Percentiles rank a stretch among this genome's conserved stretches.
These are phyloP conservation scores for Percopsis omiscomaycus DNA, from an alignment of 2,797 vertebrate species.

Conservation along the genomic window DNA sequence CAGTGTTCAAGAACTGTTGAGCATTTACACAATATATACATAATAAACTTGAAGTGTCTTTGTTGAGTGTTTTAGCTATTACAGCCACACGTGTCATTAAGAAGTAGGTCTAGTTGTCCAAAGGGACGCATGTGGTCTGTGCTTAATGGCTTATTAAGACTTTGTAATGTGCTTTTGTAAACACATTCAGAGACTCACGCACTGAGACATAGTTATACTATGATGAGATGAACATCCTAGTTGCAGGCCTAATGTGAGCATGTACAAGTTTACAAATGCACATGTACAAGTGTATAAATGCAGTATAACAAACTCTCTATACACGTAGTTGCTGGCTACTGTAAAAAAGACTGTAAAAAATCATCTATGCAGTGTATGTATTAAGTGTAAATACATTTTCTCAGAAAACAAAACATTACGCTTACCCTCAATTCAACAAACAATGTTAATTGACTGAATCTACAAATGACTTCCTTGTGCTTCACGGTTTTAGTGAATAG, in stretches of 20 bases:
- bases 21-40: conserved; percentile 11
- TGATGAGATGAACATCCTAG: neutral
- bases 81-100: conserved; percentile 58
- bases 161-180: conserved; percentile 1
- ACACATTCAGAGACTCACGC: neutral
- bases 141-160: conserved; percentile 49
- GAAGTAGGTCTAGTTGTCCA: conserved; percentile 37
- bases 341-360: no score
- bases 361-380: no score
- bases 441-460: no score
- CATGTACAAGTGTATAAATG: neutral
- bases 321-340: neutral
- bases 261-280: no score
- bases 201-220: neutral
- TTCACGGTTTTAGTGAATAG: no score
- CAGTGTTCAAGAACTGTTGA: neutral
- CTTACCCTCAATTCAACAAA: no score
- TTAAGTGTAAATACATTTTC: conserved; percentile 19
- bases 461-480: no score
- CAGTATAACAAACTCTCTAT: neutral
- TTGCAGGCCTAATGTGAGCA: neutral
- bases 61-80: conserved; percentile 39
- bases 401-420: conserved; percentile 24
- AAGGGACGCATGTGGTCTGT: conserved; percentile 54
- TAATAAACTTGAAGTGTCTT: conserved; percentile 46